Percentiles rank a stretch among this genome's conserved stretches.
These are phyloP conservation scores for Galago senegalensis DNA, from an alignment of 2,797 vertebrate genomes.

Conservation along the genomic window DNA sequence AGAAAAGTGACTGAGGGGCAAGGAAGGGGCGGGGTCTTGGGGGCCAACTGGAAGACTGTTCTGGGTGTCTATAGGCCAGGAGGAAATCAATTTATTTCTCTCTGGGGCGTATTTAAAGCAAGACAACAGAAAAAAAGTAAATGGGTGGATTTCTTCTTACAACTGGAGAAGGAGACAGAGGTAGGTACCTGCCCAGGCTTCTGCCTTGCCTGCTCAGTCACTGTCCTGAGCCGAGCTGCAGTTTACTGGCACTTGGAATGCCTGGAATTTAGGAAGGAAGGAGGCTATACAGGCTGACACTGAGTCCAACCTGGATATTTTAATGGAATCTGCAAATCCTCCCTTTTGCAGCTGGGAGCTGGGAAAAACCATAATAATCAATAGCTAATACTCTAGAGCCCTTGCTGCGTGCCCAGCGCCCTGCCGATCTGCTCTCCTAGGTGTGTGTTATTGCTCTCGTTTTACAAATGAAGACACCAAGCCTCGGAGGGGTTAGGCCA, in stretches of 20 bases:
- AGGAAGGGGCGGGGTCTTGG: background rate
- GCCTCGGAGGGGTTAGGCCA: background rate
- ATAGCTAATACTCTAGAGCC: background rate
- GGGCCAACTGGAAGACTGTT: background rate
- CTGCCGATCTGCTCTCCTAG: background rate
- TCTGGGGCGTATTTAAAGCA: conserved; percentile 21
- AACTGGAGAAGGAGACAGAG: background rate
- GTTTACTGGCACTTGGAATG: background rate
- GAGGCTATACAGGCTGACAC: background rate
- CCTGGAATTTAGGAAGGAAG: background rate
- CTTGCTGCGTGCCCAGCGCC: background rate
- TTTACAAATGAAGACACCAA: conserved; percentile 1
- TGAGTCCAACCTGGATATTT: background rate
- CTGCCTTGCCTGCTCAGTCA: background rate
- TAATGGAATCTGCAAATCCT: background rate
- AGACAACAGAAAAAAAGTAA: conserved; percentile 14
- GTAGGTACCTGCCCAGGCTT: background rate
- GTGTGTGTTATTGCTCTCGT: background rate
- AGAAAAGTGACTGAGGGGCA: background rate
- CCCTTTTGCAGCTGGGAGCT: background rate
- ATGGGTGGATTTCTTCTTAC: background rate
- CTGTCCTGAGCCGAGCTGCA: background rate
- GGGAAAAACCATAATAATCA: background rate
- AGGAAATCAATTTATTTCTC: background rate
- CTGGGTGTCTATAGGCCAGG: background rate